These are phyloP conservation scores for Rhopilema esculentum DNA, from an alignment of 30 jellyfish, hydroid and myxozoan species.

Conservation along the genomic window DNA sequence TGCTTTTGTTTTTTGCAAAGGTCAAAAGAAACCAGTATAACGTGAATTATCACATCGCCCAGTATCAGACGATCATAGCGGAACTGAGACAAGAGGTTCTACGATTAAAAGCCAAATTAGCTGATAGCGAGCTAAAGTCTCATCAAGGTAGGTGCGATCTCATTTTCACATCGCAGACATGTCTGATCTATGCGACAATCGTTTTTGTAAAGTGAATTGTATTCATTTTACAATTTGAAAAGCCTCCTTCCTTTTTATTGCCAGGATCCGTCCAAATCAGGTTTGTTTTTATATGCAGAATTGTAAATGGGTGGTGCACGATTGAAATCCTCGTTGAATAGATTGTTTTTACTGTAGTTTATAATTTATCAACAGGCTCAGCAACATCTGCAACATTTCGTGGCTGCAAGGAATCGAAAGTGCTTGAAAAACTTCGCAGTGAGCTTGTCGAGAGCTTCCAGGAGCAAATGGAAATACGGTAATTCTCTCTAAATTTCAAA, in stretches of 20 bases:
- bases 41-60: conserved; percentile 97
- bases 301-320: background rate
- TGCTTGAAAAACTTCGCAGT: conserved; percentile 72
- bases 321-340: background rate
- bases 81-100: conserved; percentile 93
- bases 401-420: conserved; percentile 78
- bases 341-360: no score
- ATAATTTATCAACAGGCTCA: no score
- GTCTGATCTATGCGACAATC: no score
- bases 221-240: no score
- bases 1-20: no score
- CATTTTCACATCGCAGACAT: background rate
- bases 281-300: background rate
- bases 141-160: conserved; percentile 30
- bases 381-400: conserved; percentile 72
- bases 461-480: conserved; percentile 95
- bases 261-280: background rate
- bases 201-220: no score
- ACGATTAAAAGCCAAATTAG: conserved; percentile 85
- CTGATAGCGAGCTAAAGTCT: conserved; percentile 74
- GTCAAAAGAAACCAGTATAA: conserved; percentile 90
- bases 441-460: conserved; percentile 85
- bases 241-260: background rate
- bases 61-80: conserved; percentile 93
- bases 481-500: background rate